phyloP scores from a whole-genome alignment of 2,797 vertebrate species.

The Thamnophis elegans region DNA sequence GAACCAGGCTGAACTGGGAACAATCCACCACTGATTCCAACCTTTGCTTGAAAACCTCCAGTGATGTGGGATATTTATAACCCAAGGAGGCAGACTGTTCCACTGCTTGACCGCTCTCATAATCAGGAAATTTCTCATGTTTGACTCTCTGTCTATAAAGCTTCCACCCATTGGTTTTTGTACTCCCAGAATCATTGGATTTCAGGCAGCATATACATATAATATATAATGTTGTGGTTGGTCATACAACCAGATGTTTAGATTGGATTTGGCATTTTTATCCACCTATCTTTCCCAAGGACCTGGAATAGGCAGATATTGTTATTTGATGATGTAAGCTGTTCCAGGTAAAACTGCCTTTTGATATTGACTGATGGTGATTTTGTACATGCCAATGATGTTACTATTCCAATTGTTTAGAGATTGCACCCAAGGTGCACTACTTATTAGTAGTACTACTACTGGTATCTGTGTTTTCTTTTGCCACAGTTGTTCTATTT shows the following conservation, averaged over 20 bases:
- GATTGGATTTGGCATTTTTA: background rate
- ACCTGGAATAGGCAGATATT: background rate
- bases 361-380: background rate
- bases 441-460: background rate
- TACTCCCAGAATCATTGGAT: background rate
- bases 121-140: background rate
- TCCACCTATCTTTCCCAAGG: background rate
- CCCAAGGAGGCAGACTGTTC: background rate
- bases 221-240: background rate
- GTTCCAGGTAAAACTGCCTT: background rate
- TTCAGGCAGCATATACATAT: background rate
- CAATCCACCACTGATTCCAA: background rate
- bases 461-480: background rate
- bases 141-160: background rate
- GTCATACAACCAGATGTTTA: background rate
- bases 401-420: background rate
- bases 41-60: background rate
- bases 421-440: background rate
- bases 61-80: background rate
- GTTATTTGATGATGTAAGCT: background rate
- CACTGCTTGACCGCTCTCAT: background rate
- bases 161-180: background rate
- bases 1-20: too few species aligned
- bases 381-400: background rate
- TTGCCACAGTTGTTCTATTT: background rate